A percentile compares a stretch with the other conserved stretches of the same genome.
These are phyloP conservation scores for Eupithecia vulgata DNA, from an alignment of 2,888 invertebrate genomes.

Conservation along the genomic window DNA sequence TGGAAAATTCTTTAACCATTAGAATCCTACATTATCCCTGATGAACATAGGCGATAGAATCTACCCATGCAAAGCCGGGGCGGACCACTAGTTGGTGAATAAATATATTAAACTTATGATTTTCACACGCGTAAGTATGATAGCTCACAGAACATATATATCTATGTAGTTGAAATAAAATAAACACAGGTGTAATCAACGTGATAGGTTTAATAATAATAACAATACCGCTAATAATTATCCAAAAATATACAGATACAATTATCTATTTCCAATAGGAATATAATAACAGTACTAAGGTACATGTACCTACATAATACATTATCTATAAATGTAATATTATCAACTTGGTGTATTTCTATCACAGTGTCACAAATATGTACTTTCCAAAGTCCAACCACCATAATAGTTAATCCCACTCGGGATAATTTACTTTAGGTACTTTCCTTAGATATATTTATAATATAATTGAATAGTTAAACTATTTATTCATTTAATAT, in stretches of 20 bases:
- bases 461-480: not conserved
- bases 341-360: constrained; percentile 22
- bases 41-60: too few relatives aligned
- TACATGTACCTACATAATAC: not conserved
- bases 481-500: not conserved
- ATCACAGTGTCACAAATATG: constrained; percentile 24
- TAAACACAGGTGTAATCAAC: not conserved
- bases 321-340: constrained; percentile 5
- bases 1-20: too few relatives aligned
- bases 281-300: constrained; percentile 1
- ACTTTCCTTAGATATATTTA: not conserved
- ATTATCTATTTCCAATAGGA: constrained; percentile 12
- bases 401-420: not conserved
- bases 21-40: too few relatives aligned
- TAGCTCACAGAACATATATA: not conserved
- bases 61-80: too few relatives aligned
- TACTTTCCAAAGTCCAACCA: not conserved
- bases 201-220: not conserved
- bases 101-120: not conserved
- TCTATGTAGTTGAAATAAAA: not conserved
- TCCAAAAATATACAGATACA: constrained; percentile 10
- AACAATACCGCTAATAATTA: not conserved
- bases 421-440: not conserved
- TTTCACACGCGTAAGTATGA: not conserved
- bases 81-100: too few relatives aligned